A percentile compares a stretch with the other conserved stretches of the same genome.
Evolutionary conservation across 2,113 vertebrate genomes (phyloP).

Genomic region (Tyrannus savana): DNA sequence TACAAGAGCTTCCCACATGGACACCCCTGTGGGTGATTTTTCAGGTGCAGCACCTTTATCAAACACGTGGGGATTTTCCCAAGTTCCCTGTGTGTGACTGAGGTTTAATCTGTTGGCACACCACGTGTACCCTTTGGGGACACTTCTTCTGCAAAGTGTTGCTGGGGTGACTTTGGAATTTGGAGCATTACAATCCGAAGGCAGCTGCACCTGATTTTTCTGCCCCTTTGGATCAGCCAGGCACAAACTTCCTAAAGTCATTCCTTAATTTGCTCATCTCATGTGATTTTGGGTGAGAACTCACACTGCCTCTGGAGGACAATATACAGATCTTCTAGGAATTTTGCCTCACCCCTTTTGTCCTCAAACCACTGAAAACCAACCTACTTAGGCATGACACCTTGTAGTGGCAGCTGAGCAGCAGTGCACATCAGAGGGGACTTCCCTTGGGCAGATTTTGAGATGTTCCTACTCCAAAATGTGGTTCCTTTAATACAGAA

Average conservation of each 20-base stretch:
- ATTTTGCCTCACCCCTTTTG: neutral
- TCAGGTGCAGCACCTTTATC: neutral
- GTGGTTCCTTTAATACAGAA: neutral
- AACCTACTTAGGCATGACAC: neutral
- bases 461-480: neutral
- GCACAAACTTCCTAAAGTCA: neutral
- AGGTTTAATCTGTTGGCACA: neutral
- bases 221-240: neutral
- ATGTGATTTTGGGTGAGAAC: neutral
- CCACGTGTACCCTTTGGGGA: rapidly evolving
- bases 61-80: neutral
- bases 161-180: neutral
- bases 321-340: neutral
- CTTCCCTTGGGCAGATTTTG: neutral
- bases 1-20: neutral
- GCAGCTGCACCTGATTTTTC: neutral
- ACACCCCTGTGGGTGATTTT: neutral
- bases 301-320: neutral
- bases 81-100: neutral
- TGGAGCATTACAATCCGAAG: neutral
- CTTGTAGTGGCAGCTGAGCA: neutral
- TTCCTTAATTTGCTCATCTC: neutral
- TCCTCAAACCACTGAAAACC: neutral
- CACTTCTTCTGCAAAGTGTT: neutral
- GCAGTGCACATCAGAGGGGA: neutral